Evolutionary conservation across 2,113 vertebrate genomes (phyloP).

Genomic region (Festucalex cinctus): DNA sequence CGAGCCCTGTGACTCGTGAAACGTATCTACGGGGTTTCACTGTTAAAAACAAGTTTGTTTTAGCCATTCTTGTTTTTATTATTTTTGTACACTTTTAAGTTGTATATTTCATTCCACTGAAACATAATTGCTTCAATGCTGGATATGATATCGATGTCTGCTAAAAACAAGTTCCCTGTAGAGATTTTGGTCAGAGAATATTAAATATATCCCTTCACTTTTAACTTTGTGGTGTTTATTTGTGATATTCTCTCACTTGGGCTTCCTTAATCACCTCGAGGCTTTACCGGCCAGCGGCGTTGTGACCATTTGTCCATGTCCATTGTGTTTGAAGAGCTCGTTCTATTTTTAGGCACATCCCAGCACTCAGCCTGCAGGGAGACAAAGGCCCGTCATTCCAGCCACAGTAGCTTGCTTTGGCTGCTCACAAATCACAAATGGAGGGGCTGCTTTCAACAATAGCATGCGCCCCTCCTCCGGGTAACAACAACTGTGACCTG

Average conservation of each 20-base stretch:
- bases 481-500: slow-evolving; percentile 48
- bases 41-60: slow-evolving; percentile 12
- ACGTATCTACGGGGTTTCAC: not conserved
- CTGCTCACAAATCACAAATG: slow-evolving; percentile 40
- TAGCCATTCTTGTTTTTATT: slow-evolving; percentile 33
- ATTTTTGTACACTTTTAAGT: slow-evolving; percentile 8
- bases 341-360: slow-evolving; percentile 64
- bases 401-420: slow-evolving; percentile 56
- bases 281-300: slow-evolving; percentile 17
- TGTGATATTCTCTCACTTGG: not conserved
- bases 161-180: slow-evolving; percentile 63
- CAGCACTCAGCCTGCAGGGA: slow-evolving; percentile 15
- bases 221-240: slow-evolving; percentile 8
- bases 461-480: slow-evolving; percentile 15
- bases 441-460: slow-evolving; percentile 47
- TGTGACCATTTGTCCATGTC: slow-evolving; percentile 52
- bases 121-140: slow-evolving; percentile 60
- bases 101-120: slow-evolving; percentile 40
- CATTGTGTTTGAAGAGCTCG: slow-evolving; percentile 37
- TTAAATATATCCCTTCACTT: slow-evolving; percentile 66
- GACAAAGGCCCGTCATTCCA: slow-evolving; percentile 38
- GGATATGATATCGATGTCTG: slow-evolving; percentile 72
- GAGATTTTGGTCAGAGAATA: slow-evolving; percentile 69
- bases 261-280: not conserved
- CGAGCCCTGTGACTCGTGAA: not conserved